phyloP scores from a whole-genome alignment of 2,113 vertebrate genomes.

The Eclectus roratus region DNA sequence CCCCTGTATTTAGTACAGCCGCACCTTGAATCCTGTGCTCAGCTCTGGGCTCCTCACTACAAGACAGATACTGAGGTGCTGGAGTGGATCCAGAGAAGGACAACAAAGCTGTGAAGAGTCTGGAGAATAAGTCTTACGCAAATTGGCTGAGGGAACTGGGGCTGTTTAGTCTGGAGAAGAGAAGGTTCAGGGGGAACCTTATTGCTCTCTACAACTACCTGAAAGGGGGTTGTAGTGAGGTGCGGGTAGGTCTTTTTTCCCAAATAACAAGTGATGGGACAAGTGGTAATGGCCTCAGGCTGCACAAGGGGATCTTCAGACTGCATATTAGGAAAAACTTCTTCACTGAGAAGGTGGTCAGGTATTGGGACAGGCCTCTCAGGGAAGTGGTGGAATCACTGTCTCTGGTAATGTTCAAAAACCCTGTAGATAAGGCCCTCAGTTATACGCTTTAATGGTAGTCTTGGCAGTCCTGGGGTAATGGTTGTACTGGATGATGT shows the following conservation, averaged over 20 bases:
- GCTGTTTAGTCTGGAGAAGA: not conserved
- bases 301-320: no score
- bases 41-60: not conserved
- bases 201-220: not conserved
- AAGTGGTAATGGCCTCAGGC: no score
- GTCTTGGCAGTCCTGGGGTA: no score
- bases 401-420: not conserved
- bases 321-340: no score
- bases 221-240: not conserved
- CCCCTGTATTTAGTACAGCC: rapidly evolving
- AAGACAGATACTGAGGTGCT: rapidly evolving
- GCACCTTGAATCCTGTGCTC: not conserved
- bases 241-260: not conserved
- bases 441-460: not conserved
- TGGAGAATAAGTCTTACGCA: not conserved
- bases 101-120: not conserved
- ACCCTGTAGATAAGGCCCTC: not conserved
- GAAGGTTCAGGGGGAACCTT: not conserved
- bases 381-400: no score
- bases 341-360: no score
- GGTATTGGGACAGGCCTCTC: no score
- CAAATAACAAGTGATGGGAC: not conserved
- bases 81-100: not conserved
- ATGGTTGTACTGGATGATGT: no score
- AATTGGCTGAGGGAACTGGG: not conserved